A percentile compares a stretch with the other conserved stretches of the same genome.
Evolutionary conservation across 2,888 invertebrate species (phyloP).

Genomic region (Tenthredo livida): DNA sequence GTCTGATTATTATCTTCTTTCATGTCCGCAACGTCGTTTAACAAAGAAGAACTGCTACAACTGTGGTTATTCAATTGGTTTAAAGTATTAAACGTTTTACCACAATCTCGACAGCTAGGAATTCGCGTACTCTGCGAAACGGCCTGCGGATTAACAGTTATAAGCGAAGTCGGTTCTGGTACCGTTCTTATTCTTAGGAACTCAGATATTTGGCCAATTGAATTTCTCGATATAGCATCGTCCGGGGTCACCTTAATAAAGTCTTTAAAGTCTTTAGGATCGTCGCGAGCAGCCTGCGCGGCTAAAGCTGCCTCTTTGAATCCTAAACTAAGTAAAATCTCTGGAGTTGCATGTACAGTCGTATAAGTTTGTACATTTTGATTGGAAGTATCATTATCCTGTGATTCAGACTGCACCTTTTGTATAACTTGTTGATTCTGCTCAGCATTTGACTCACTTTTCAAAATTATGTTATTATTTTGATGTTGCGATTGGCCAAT

Average conservation of each 20-base stretch:
- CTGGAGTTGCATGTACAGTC: slow-evolving; percentile 72
- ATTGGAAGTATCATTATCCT: slow-evolving; percentile 68
- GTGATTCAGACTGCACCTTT: slow-evolving; percentile 69
- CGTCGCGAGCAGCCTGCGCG: slow-evolving; percentile 70
- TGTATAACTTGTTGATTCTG: slow-evolving; percentile 70
- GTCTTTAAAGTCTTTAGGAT: slow-evolving; percentile 72
- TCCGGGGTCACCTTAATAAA: slow-evolving; percentile 69
- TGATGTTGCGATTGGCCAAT: slow-evolving; percentile 65
- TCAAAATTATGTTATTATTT: slow-evolving; percentile 72
- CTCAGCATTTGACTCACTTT: slow-evolving; percentile 67
- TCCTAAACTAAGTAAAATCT: slow-evolving; percentile 74
- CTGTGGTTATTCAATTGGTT: slow-evolving; percentile 72
- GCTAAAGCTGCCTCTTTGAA: slow-evolving; percentile 71
- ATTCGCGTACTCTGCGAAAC: slow-evolving; percentile 70
- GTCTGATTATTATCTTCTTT: slow-evolving; percentile 64
- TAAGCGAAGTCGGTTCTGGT: slow-evolving; percentile 70
- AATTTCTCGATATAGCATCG: slow-evolving; percentile 71
- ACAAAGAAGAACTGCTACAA: slow-evolving; percentile 64
- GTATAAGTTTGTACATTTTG: slow-evolving; percentile 72
- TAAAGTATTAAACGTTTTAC: slow-evolving; percentile 71
- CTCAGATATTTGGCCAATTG: slow-evolving; percentile 76
- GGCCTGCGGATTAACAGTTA: slow-evolving; percentile 74
- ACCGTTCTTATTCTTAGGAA: slow-evolving; percentile 73
- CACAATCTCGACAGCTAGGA: slow-evolving; percentile 74
- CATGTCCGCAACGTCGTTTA: slow-evolving; percentile 60